Conservation (phyloP, 2,113 vertebrate genomes). For the Centropus bengalensis region DNA sequence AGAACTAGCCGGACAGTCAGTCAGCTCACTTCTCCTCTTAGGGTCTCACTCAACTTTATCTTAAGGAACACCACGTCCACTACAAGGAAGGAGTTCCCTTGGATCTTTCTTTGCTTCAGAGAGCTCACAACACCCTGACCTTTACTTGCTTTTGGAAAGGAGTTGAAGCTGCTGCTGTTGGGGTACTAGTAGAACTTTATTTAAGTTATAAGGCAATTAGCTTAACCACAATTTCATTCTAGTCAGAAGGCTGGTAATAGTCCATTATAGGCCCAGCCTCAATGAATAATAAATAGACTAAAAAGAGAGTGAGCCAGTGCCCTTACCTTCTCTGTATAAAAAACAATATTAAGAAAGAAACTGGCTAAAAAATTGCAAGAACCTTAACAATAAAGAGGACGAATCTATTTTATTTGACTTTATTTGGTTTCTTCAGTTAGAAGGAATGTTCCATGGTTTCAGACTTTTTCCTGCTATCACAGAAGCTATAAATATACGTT, state of each 20-base stretch:
- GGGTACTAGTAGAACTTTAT: neutral
- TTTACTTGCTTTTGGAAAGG: neutral
- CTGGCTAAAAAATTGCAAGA: neutral
- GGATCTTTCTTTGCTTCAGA: neutral
- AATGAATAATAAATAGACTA: neutral
- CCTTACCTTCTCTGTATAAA: fast-evolving
- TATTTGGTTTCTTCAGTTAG: neutral
- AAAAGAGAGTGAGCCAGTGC: neutral
- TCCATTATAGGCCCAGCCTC: neutral
- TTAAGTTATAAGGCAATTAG: neutral
- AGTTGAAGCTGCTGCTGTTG: neutral
- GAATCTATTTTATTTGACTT: neutral
- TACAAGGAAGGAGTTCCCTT: neutral
- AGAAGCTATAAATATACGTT: neutral
- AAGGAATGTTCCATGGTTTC: neutral
- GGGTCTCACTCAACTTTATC: neutral
- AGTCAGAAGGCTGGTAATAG: neutral
- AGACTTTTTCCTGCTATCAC: neutral
- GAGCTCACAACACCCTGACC: neutral
- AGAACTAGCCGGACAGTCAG: neutral
- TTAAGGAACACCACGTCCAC: neutral
- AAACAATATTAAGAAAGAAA: neutral
- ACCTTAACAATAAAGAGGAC: neutral
- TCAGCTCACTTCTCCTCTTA: neutral
- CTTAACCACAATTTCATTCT: neutral